These are phyloP conservation scores for Acronicta alni DNA, from an alignment of 2,888 invertebrate genomes.

Conservation along the genomic window DNA sequence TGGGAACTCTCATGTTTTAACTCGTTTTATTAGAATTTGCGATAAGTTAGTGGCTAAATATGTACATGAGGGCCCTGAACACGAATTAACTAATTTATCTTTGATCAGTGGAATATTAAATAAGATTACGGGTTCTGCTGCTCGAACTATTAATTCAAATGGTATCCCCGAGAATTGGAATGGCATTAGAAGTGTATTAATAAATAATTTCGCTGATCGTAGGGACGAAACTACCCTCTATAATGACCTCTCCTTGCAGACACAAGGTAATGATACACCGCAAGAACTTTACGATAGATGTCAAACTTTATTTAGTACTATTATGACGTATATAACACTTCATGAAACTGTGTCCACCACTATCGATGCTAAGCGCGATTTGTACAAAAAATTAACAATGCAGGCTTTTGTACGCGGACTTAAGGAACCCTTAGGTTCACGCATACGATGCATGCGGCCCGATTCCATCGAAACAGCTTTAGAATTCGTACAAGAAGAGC, in stretches of 20 bases:
- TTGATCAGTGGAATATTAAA: slow-evolving; percentile 6
- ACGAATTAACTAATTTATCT: slow-evolving; percentile 3
- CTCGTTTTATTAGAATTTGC: slow-evolving; percentile 6
- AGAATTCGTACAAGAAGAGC: background rate
- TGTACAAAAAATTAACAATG: background rate
- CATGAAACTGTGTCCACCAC: background rate
- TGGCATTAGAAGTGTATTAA: background rate
- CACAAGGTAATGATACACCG: no score
- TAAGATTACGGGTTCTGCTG: slow-evolving; percentile 2
- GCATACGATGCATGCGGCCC: no score
- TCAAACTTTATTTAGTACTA: background rate
- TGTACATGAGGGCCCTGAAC: background rate
- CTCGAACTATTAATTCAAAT: background rate
- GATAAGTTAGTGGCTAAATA: background rate
- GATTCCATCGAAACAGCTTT: background rate
- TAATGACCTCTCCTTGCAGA: no score
- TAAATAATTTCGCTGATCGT: no score
- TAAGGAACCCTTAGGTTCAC: no score
- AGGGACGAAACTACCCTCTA: no score
- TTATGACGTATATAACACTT: background rate
- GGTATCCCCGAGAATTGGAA: background rate
- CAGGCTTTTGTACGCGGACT: no score
- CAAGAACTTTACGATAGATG: no score
- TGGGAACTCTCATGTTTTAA: slow-evolving; percentile 1
- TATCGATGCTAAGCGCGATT: background rate